Evolutionary conservation across 1,140 invertebrate species (phyloP), one percentile per base, ranked within the genome.

Genomic region (Cotesia typhae): DNA sequence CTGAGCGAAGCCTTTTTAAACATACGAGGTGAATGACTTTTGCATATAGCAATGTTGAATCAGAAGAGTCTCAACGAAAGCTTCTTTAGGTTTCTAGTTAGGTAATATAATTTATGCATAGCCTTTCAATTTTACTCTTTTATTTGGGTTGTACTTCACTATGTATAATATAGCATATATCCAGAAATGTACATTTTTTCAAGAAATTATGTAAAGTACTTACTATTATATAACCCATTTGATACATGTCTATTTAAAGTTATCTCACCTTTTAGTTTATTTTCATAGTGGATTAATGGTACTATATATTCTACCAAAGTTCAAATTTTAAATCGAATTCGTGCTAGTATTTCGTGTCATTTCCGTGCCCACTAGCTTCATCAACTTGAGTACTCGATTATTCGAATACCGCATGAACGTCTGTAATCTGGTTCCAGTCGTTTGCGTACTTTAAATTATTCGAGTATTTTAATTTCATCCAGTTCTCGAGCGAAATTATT

Each of bases 261-360:
- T 57, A 17, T 57, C 4, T 14, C 5, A 57, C 38, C 6, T 38
- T 67, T 9, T 12, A 9, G 7, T 28, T 12, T 28, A 35, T 41
- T 47, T 20, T 9, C 41, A 5, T 10, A 47, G 10, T 47, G 41
- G 5, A 47, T 47, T 3, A 47, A 47, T 47, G 41, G 6, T 10
- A 47, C 10, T 9, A 28, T 28, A 28, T 28, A 35, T 1, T 53
- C 17, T 41, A 55, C 67, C 41, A 55, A 63, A 47, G 70, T 74
- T 72, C 55, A 75, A 72, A 76, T 64, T 74, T 52, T 60, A 63
- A 12, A 37, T 12, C 20, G 37, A 63, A 65, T 60, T 57, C 67
- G 14, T 65, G 38, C 53, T 12, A 52, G 41, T 65, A 20, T 51
- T 12, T 65, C 5, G 41, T 53, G 61, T 52, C 51, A 36, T 55